These are phyloP conservation scores for Atrina japonica DNA, from an alignment of 2,888 invertebrate genomes.

Conservation along the genomic window DNA sequence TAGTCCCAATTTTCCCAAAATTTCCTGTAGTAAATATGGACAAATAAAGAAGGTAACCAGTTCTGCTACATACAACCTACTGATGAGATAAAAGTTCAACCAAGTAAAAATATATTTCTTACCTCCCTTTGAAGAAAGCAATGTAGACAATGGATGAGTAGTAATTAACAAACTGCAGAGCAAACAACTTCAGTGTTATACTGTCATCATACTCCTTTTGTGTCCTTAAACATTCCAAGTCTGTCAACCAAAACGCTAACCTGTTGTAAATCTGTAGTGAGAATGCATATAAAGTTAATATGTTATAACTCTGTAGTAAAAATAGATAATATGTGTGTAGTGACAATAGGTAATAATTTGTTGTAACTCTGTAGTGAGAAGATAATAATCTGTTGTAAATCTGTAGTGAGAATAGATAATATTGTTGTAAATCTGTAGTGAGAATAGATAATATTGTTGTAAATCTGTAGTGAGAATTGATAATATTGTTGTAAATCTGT, in stretches of 20 bases:
- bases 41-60: too few species aligned
- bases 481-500: slow-evolving; percentile 81
- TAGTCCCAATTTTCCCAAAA: too few species aligned
- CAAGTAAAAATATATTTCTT: too few species aligned
- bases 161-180: slow-evolving; percentile 97
- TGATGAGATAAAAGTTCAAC: too few species aligned
- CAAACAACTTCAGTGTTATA: slow-evolving; percentile 95
- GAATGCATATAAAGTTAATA: too few species aligned
- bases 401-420: slow-evolving; percentile 53
- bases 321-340: too few species aligned
- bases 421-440: background rate
- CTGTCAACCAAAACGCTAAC: slow-evolving; percentile 91
- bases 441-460: background rate
- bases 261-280: slow-evolving; percentile 70
- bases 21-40: too few species aligned
- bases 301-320: background rate
- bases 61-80: too few species aligned
- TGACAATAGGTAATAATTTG: too few species aligned
- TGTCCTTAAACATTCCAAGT: slow-evolving; percentile 90
- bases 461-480: slow-evolving; percentile 85
- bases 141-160: slow-evolving; percentile 98
- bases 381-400: slow-evolving; percentile 84
- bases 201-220: slow-evolving; percentile 98
- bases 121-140: slow-evolving; percentile 95
- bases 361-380: slow-evolving; percentile 78